Conservation (phyloP, 2,888 invertebrate species). For the Smittia sp. region DNA sequence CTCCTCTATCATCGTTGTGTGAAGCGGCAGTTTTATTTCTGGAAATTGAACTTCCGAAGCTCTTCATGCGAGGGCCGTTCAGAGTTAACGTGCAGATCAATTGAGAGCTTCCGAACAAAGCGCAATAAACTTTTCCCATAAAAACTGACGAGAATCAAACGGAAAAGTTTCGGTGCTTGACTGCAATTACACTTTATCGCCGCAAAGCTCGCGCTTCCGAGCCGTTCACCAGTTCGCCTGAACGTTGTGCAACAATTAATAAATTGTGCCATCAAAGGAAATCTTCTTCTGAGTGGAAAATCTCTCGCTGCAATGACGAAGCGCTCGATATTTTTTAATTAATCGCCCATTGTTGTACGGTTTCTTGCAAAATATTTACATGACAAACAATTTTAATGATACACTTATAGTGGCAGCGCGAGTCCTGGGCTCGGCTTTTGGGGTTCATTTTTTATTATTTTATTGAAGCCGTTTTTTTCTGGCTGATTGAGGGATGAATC, state of each 20-base stretch:
- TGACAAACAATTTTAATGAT: slow-evolving; percentile 34
- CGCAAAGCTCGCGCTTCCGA: not conserved
- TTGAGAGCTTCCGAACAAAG: too few relatives aligned
- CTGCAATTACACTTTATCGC: not conserved
- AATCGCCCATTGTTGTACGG: slow-evolving; percentile 20
- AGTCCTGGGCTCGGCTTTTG: slow-evolving; percentile 2
- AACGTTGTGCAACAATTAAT: slow-evolving; percentile 2
- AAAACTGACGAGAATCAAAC: too few relatives aligned
- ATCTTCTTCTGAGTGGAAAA: not conserved
- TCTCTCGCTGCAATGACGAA: not conserved
- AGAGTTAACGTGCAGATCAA: too few relatives aligned
- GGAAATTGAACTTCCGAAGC: too few relatives aligned
- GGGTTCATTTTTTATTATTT: slow-evolving; percentile 15
- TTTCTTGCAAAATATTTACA: slow-evolving; percentile 37
- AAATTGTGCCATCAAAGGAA: not conserved
- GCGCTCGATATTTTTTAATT: slow-evolving; percentile 23
- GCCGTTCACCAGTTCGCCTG: not conserved
- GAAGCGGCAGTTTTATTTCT: not conserved
- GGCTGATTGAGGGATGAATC: not conserved
- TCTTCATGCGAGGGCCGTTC: too few relatives aligned
- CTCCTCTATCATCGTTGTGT: not conserved
- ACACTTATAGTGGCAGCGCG: not conserved
- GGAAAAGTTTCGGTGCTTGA: too few relatives aligned
- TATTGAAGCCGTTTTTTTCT: slow-evolving; percentile 2
- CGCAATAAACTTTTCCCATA: too few relatives aligned